These are phyloP conservation scores for Petrocephalus zakoni DNA, from an alignment of 2,113 vertebrate genomes.

Conservation along the genomic window DNA sequence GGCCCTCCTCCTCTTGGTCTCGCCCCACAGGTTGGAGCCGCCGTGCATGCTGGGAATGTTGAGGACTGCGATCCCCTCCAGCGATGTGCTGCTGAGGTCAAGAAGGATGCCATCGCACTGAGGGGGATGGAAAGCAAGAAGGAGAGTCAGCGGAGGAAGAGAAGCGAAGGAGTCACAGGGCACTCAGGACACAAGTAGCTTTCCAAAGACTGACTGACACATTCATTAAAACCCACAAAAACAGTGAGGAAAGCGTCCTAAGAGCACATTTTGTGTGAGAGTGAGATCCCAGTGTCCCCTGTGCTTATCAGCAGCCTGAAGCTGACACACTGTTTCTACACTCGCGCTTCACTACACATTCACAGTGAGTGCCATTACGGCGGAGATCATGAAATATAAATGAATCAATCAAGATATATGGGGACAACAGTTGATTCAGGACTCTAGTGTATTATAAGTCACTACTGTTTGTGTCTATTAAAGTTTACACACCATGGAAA, in stretches of 20 bases:
- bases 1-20: conserved; percentile 79
- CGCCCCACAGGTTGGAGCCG: conserved; percentile 90
- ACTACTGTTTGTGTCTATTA: not conserved
- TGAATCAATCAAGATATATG: not conserved
- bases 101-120: conserved; percentile 84
- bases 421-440: not conserved
- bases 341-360: not conserved
- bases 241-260: not conserved
- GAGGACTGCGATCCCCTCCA: conserved; percentile 87
- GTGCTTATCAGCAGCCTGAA: not conserved
- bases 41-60: conserved; percentile 98
- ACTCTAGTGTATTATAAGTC: not conserved
- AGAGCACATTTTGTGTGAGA: not conserved
- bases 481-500: not conserved
- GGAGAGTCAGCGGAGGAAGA: too few species aligned
- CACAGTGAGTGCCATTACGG: not conserved
- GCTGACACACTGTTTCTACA: not conserved
- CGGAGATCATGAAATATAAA: conserved; percentile 10
- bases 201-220: not conserved
- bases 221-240: not conserved
- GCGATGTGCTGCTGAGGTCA: conserved; percentile 79
- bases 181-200: not conserved
- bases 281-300: not conserved
- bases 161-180: not conserved
- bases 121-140: not conserved